phyloP scores from a whole-genome alignment of 1,140 invertebrate genomes.

The Drosophila carrolli region DNA sequence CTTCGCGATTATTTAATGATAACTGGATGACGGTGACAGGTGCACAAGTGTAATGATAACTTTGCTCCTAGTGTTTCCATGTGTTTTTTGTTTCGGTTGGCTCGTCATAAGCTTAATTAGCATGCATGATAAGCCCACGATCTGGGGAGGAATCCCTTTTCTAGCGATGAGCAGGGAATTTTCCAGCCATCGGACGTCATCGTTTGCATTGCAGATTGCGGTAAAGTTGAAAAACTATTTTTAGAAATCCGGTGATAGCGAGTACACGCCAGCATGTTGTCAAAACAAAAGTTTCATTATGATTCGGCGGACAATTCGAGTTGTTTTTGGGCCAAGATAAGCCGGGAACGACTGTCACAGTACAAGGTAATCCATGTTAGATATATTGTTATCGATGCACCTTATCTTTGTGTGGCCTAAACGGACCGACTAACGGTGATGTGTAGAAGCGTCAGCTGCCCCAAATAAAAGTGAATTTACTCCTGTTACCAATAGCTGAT shows the following conservation, averaged over 20 bases:
- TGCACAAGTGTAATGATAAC: constrained; percentile 16
- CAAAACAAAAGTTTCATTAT: constrained; percentile 59
- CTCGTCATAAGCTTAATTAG: constrained; percentile 41
- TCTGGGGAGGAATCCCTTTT: constrained; percentile 29
- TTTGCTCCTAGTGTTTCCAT: constrained; percentile 4
- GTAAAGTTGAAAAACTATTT: constrained; percentile 34
- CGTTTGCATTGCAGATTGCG: constrained; percentile 38
- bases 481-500: constrained; percentile 18
- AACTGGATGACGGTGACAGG: constrained; percentile 41
- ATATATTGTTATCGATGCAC: constrained; percentile 52
- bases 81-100: constrained; percentile 4
- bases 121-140: constrained; percentile 30
- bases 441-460: constrained; percentile 24
- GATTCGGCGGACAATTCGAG: background rate
- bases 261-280: constrained; percentile 4
- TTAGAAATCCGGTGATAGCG: constrained; percentile 31
- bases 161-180: constrained; percentile 30
- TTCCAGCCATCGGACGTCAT: constrained; percentile 41
- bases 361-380: constrained; percentile 62
- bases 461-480: background rate
- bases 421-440: constrained; percentile 36
- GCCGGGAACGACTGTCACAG: constrained; percentile 6
- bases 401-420: constrained; percentile 34
- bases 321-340: constrained; percentile 35
- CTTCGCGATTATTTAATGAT: constrained; percentile 45